A percentile compares a stretch with the other conserved stretches of the same genome.
phyloP scores from a whole-genome alignment of 2,888 invertebrate genomes.

The Selenia dentaria region DNA sequence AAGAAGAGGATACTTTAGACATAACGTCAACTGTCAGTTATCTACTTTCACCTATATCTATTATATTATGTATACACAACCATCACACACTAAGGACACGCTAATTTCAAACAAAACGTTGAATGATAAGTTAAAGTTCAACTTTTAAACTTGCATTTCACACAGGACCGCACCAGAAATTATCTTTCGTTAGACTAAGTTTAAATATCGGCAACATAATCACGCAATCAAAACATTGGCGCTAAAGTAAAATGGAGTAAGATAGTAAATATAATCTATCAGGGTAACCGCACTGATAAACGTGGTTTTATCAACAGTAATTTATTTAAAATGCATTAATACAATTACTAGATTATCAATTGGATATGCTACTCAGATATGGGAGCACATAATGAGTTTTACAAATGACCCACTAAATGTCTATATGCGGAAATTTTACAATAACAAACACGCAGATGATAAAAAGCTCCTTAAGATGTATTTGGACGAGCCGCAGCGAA shows the following conservation, averaged over 20 bases:
- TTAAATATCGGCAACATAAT: not conserved
- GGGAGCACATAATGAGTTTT: not conserved
- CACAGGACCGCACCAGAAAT: constrained; percentile 2
- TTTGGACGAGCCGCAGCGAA: too few relatives aligned
- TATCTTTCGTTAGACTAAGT: not conserved
- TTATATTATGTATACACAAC: too few relatives aligned
- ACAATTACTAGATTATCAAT: constrained; percentile 7
- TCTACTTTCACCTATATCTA: too few relatives aligned
- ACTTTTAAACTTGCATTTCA: too few relatives aligned
- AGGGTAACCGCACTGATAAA: constrained; percentile 17
- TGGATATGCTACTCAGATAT: constrained; percentile 4
- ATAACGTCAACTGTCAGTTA: too few relatives aligned
- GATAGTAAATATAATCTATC: constrained; percentile 19
- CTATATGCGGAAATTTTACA: too few relatives aligned
- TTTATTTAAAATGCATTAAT: constrained; percentile 23
- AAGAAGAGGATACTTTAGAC: too few relatives aligned
- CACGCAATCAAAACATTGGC: constrained; percentile 1
- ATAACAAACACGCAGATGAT: not conserved
- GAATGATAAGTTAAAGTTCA: too few relatives aligned
- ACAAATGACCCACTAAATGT: not conserved
- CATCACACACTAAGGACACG: too few relatives aligned
- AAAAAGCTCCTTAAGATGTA: too few relatives aligned
- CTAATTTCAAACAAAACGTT: too few relatives aligned
- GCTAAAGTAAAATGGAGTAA: constrained; percentile 2
- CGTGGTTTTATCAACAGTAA: constrained; percentile 19